Base-by-base conservation (phyloP, 2,888 invertebrate genomes). In the Charanyca ferruginea region DNA sequence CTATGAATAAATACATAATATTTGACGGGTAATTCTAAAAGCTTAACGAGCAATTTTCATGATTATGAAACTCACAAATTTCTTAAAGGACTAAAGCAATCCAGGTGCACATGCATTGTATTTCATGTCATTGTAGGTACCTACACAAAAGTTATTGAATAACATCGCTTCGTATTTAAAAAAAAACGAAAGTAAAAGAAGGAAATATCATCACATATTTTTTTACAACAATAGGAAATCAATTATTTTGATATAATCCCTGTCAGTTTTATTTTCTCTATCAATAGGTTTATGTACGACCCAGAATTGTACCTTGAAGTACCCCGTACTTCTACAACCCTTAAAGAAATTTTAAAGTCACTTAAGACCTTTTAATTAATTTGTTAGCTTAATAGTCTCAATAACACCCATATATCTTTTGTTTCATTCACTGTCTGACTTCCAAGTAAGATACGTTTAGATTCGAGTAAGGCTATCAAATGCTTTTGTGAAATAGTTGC, bases 1-100 rank as follows among this genome's bases (percentile, higher is more conserved):
- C 53, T 57, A 66, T 68, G 80, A 80, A 82, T 82, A 82, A 68
- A 73, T 82, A 55, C 62, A 63, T 63, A 71, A 42, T 54, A 79
- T 68, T 78, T 57, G 32, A 25, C 45, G 63, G 47, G 70, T 68
- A 68, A 73, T 70, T 76, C 77, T 73, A 68, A 65, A 66, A 73
- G 65, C 49, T 66, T 22, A 18, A 48, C 32, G 45, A 49, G 66
- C 54, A 18, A 55, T 70, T 76, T 61, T 76, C 20, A 70, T 44
- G 54, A 71, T 52, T 59, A 55, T 48, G 44, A 55, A 32, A 41
- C 52, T 42, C 20, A 51, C 28, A 48, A 58, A n/a, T 8, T 45
- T 44, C 32, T 65, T 20, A 45, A 16, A 58, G 42, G 13, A 53
- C 3, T n/a, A n/a, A 47, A 11, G 22, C 1, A 71, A 41, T n/a